Percentiles rank a stretch among this genome's conserved stretches.
Evolutionary conservation across 2,888 invertebrate species (phyloP).

Genomic region (Ophonus ardosiacus): DNA sequence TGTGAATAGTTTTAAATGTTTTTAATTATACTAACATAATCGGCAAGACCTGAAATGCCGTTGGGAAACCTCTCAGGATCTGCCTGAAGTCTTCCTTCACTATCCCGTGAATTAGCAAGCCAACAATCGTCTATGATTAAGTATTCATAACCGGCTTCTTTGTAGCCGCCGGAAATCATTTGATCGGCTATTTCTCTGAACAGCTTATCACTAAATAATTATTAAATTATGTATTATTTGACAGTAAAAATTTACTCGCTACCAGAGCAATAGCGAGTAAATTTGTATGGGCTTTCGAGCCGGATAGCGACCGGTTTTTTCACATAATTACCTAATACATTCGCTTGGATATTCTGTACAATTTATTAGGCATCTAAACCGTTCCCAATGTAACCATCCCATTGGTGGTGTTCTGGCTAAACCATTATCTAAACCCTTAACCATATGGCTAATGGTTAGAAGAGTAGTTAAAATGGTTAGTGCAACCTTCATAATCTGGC

Average conservation of each 20-base stretch:
- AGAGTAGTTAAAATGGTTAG: background rate
- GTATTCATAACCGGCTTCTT: slow-evolving; percentile 80
- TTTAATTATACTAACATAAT: slow-evolving; percentile 77
- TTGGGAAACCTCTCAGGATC: slow-evolving; percentile 80
- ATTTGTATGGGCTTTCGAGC: too few relatives aligned
- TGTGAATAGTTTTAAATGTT: background rate
- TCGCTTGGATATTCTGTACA: slow-evolving; percentile 53
- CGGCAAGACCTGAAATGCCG: slow-evolving; percentile 80
- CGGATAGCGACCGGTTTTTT: too few relatives aligned
- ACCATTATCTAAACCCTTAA: slow-evolving; percentile 53
- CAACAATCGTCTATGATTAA: slow-evolving; percentile 82
- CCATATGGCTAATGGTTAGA: background rate
- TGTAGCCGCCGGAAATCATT: slow-evolving; percentile 79
- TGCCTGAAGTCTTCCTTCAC: slow-evolving; percentile 76
- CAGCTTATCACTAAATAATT: slow-evolving; percentile 76
- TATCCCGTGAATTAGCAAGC: slow-evolving; percentile 77
- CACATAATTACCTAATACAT: slow-evolving; percentile 55
- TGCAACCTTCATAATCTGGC: background rate
- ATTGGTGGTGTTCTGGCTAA: slow-evolving; percentile 58
- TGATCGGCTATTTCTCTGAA: slow-evolving; percentile 78
- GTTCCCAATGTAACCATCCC: slow-evolving; percentile 58
- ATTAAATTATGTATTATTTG: background rate
- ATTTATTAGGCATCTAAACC: slow-evolving; percentile 53
- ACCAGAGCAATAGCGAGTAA: too few relatives aligned
- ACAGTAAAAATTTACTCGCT: too few relatives aligned